Evolutionary conservation across 2,113 vertebrate genomes (phyloP), one percentile per base, ranked within the genome.

Genomic region (Uropsilus gracilis): DNA sequence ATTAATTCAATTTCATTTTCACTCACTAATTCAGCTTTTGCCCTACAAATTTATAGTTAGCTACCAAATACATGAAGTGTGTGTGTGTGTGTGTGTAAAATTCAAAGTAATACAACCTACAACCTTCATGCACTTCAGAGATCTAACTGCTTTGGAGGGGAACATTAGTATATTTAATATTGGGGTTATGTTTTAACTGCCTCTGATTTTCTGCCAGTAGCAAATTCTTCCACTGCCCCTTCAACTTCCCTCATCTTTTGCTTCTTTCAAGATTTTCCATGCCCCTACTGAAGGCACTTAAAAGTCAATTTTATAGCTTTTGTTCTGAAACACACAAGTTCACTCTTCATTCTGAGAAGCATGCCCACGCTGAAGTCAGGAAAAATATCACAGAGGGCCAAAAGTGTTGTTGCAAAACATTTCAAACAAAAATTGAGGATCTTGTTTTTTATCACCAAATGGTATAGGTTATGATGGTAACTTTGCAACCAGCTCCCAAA

Each of bases 301-400:
- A 88, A 86, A 82, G 71, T 11, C 76, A 85, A 44, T 92, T 95
- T 94, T 95, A 86, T 26, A 83, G 55, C 30, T 86, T 85, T 94
- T 95, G 63, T 92, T 78, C 57, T 71, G 73, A 95, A 88, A 95
- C 22, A 69, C 24, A 82, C 10, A 64, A 32, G 86, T 55, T 20
- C 46, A 78, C 80, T 75, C 8, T 59, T 72, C 37, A 39, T 30
- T 86, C 69, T 64, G 46, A 89, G 61, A 91, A 86, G n/a, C n/a
- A 37, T 73, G 20, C 28, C 34, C 14, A 42, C 4, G 61, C 26
- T 66, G 69, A 89, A 91, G 22, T 78, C 6, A 77, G 61, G 13
- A 83, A 57, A 94, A 78, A 73, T 16, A 44, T 24, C 75, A 46
- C 59, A 81, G 42, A 53, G 1, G 4, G 20, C 39, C 5, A 69